Base-by-base conservation (phyloP, 2,113 vertebrate species). In the Morone chrysops region DNA sequence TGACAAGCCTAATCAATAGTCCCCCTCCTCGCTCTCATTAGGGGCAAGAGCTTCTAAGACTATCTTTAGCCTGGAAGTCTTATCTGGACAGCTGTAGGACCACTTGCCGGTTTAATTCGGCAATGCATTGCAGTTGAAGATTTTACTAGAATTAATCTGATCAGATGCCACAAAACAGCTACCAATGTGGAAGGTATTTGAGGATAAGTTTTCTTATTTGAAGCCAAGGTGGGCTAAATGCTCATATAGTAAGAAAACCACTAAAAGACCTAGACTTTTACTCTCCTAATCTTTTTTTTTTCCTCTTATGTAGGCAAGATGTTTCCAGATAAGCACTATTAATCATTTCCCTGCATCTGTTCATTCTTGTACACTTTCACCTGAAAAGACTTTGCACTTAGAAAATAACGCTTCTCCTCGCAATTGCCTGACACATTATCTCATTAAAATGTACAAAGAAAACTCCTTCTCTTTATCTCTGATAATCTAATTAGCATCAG, bases 401-500 rank as follows among this genome's bases (percentile, higher is more conserved):
- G 80, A 91, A 91, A 92, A 92, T 88, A 92, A 87, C 54, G 86
- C 93, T 86, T 86, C 86, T 90, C 78, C 82, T 78, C 70, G 90
- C 94, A 92, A 94, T 94, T 88, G 93, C 91, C 93, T 93, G 93
- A 94, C 93, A 95, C 93, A 93, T 95, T 95, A 95, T 94, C 95
- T 95, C 94, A 96, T 96, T 96, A 96, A 95, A 95, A 95, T 94
- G 94, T 95, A 95, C 92, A 95, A 95, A 95, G 95, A 95, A 94
- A 95, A 95, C 94, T 94, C 94, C 94, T 94, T 93, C 95, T 94
- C 94, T 95, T 96, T 95, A 96, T 95, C 94, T 95, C 90, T 93
- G 93, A 95, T 96, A 95, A 96, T 96, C 94, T 96, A 96, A 96
- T 96, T 96, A 96, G 93, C 95, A 95, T 95, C 93, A 93, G 93